Evolutionary conservation across 2,113 vertebrate genomes (phyloP).

Genomic region (Chascanopsetta lugubris): DNA sequence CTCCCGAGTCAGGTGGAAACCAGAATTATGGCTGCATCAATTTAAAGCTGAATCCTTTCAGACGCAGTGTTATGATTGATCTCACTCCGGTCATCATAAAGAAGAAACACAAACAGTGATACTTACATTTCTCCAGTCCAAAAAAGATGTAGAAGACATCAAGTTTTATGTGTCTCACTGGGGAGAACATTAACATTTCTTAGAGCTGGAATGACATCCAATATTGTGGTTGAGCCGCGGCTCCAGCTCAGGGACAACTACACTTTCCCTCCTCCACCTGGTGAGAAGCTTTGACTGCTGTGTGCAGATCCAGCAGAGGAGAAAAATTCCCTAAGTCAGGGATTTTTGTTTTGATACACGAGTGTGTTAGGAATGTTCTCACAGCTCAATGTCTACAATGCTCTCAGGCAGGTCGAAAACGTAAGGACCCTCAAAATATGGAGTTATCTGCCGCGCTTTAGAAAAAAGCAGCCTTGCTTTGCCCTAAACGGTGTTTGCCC

Average conservation of each 20-base stretch:
- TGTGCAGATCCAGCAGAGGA: too few species aligned
- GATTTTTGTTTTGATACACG: not conserved
- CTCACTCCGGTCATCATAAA: not conserved
- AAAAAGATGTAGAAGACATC: constrained; percentile 33
- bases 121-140: not conserved
- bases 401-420: too few species aligned
- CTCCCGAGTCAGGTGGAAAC: not conserved
- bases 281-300: too few species aligned
- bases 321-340: not conserved
- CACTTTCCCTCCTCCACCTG: constrained; percentile 7
- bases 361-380: too few species aligned
- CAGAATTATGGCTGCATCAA: not conserved
- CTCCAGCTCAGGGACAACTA: not conserved
- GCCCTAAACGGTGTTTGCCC: too few species aligned
- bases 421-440: too few species aligned
- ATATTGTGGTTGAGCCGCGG: constrained; percentile 1
- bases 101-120: not conserved
- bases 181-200: constrained; percentile 4
- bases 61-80: not conserved
- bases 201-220: constrained; percentile 5
- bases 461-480: too few species aligned
- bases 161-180: constrained; percentile 1
- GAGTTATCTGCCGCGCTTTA: too few species aligned
- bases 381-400: too few species aligned
- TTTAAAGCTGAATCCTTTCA: not conserved